Evolutionary conservation across 2,113 vertebrate genomes (phyloP).

Genomic region (Motacilla alba): DNA sequence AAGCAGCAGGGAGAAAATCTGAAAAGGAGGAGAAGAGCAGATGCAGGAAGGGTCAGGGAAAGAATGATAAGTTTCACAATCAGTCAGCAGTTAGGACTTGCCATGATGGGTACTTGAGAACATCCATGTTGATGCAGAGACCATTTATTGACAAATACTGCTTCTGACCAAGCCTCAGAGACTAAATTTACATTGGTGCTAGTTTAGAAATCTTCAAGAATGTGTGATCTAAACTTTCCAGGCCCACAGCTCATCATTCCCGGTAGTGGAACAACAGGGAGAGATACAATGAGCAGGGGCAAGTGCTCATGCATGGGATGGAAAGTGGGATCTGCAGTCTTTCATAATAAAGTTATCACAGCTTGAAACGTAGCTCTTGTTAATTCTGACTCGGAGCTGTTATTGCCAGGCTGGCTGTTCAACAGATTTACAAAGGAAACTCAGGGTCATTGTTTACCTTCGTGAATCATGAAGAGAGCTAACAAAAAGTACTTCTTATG

Average conservation of each 20-base stretch:
- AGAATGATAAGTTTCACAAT: background rate
- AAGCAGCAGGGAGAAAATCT: background rate
- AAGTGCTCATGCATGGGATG: background rate
- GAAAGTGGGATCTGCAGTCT: background rate
- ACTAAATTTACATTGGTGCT: background rate
- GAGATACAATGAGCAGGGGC: background rate
- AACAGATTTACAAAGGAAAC: slow-evolving; percentile 19
- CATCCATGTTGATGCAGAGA: slow-evolving; percentile 2
- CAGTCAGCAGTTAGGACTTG: background rate
- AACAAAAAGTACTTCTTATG: slow-evolving; percentile 23
- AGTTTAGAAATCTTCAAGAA: background rate
- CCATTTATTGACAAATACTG: background rate
- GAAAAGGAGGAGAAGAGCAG: background rate
- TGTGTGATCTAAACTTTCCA: background rate
- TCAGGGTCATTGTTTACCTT: slow-evolving; percentile 12
- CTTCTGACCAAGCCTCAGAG: background rate
- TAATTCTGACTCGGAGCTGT: background rate
- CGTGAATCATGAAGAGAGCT: slow-evolving; percentile 15
- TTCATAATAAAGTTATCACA: background rate
- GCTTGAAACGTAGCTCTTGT: background rate
- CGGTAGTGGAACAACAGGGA: background rate
- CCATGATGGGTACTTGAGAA: background rate
- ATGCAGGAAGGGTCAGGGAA: background rate
- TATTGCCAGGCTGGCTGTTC: slow-evolving; percentile 17
- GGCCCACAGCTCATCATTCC: background rate